phyloP scores from a whole-genome alignment of 2,797 vertebrate genomes.

The Orestias chungarensis region DNA sequence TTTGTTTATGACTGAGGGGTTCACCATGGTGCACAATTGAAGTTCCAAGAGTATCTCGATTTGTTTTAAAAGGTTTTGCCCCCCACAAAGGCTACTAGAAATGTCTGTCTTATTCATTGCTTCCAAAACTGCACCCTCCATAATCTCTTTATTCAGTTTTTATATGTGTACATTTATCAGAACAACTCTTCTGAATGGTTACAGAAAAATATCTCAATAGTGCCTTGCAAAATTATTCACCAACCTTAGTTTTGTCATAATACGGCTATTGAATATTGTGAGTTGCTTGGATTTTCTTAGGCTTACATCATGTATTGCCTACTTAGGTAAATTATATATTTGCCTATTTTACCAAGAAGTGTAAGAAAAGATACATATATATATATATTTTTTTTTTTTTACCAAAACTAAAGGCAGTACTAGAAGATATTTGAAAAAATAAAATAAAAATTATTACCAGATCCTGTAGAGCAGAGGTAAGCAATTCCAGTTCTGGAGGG shows the following conservation, averaged over 20 bases:
- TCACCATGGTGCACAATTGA: background rate
- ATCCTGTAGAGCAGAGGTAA: no score
- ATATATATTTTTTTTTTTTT: no score
- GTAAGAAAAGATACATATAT: no score
- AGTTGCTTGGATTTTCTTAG: no score
- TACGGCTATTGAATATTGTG: no score
- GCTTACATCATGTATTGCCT: no score
- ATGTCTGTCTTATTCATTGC: background rate
- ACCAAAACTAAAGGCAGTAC: no score
- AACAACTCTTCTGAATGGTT: background rate
- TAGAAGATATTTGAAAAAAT: no score
- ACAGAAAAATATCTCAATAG: background rate
- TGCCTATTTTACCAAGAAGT: no score
- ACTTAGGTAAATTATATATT: no score
- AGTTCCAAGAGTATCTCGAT: background rate
- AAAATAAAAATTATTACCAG: no score
- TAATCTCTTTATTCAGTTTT: background rate
- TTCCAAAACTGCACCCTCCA: background rate
- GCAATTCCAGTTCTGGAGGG: no score
- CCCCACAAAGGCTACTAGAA: background rate
- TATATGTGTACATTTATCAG: background rate
- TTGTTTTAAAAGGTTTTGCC: background rate
- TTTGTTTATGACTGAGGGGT: background rate
- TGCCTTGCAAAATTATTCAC: background rate
- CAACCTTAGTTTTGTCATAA: background rate